These are phyloP conservation scores for Anneissia japonica DNA, from an alignment of 35 echinoderm and acorn worm species.

Conservation along the genomic window DNA sequence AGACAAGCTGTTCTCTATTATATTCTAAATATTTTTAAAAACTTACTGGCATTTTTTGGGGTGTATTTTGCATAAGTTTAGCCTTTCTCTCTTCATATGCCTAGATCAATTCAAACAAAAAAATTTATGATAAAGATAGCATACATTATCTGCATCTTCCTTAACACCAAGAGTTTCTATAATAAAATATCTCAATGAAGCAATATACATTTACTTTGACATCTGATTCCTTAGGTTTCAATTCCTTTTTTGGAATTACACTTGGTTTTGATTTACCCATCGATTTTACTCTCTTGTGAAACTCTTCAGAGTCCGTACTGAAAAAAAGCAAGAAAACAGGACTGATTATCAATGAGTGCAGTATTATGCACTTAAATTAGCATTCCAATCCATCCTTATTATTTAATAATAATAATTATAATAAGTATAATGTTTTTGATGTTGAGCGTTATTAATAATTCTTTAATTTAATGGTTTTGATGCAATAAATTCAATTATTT, in stretches of 20 bases:
- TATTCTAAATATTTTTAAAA: too few relatives aligned
- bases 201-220: background rate
- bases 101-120: background rate
- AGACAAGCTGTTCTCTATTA: too few relatives aligned
- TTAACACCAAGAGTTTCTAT: too few relatives aligned
- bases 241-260: background rate
- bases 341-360: background rate
- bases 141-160: too few relatives aligned
- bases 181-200: background rate
- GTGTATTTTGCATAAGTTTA: background rate
- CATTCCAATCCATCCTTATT: too few relatives aligned
- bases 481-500: too few relatives aligned
- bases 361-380: too few relatives aligned
- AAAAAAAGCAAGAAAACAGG: constrained; percentile 1
- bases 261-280: constrained; percentile 36
- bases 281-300: constrained; percentile 43
- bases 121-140: background rate
- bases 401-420: too few relatives aligned
- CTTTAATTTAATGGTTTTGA: too few relatives aligned
- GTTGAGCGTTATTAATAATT: too few relatives aligned
- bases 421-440: too few relatives aligned
- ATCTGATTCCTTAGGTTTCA: background rate
- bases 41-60: background rate
- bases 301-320: constrained; percentile 66
- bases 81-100: background rate